These are phyloP conservation scores for Imbricaverruca yamaguchii DNA, from an alignment of 2,888 invertebrate genomes.

Conservation along the genomic window DNA sequence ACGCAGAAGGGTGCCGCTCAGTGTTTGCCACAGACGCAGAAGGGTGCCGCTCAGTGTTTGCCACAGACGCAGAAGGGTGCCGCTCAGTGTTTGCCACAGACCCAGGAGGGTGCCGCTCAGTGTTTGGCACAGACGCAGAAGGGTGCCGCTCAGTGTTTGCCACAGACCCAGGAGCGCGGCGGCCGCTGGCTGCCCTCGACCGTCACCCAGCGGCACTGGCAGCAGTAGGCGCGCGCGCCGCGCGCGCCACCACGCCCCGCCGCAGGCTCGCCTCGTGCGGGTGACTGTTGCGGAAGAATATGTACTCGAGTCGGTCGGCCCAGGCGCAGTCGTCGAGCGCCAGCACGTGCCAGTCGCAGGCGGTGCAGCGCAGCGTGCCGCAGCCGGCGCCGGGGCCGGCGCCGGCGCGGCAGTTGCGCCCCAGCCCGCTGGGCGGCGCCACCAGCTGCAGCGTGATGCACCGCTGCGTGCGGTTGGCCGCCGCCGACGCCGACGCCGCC, in stretches of 20 bases:
- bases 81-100: too few relatives aligned
- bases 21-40: too few relatives aligned
- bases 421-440: neutral
- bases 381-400: neutral
- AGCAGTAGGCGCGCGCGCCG: conserved; percentile 3
- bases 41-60: too few relatives aligned
- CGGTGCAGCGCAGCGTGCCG: neutral
- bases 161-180: neutral
- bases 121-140: too few relatives aligned
- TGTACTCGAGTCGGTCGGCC: neutral
- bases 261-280: neutral
- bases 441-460: neutral
- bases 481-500: neutral
- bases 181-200: neutral
- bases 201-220: conserved; percentile 1
- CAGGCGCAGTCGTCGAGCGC: neutral
- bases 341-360: neutral
- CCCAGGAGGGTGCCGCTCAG: too few relatives aligned
- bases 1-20: too few relatives aligned
- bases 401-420: neutral
- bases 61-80: too few relatives aligned
- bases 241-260: neutral
- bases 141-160: conserved; percentile 6
- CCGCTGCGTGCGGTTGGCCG: neutral
- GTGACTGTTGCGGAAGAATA: conserved; percentile 9